Evolutionary conservation across 2,888 invertebrate genomes (phyloP).

Genomic region (Euspilapteryx auroguttella): DNA sequence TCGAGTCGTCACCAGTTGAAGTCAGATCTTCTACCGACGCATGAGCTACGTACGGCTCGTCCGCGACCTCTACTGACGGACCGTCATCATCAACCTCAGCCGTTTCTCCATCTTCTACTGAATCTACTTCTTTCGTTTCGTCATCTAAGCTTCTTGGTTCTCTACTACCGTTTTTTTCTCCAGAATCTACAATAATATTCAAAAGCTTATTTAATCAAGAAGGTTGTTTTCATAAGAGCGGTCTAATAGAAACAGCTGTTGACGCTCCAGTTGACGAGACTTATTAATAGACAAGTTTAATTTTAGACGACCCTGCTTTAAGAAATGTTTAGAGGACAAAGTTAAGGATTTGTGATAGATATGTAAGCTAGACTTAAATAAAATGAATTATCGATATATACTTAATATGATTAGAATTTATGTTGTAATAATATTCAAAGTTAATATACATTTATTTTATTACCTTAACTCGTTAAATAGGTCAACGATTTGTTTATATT

Average conservation of each 20-base stretch:
- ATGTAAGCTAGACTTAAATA: no score
- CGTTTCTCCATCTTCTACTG: constrained; percentile 30
- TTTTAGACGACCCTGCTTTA: constrained; percentile 18
- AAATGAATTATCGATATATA: no score
- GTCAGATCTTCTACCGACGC: constrained; percentile 46
- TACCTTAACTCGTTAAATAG: no score
- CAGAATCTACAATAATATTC: constrained; percentile 32
- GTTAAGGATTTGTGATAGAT: no score
- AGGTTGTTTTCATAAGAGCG: no score
- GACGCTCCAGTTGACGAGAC: constrained; percentile 3
- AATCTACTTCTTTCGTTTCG: constrained; percentile 41
- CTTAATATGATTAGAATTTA: no score
- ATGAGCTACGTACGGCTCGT: constrained; percentile 48
- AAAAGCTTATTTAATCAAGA: no score
- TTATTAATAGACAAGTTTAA: constrained; percentile 21
- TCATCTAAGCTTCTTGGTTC: constrained; percentile 42
- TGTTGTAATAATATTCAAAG: no score
- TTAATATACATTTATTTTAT: no score
- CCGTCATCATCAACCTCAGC: constrained; percentile 21
- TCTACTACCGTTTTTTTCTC: constrained; percentile 53
- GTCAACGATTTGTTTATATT: no score
- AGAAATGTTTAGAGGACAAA: constrained; percentile 7
- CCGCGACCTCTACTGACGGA: constrained; percentile 46
- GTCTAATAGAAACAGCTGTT: constrained; percentile 1
- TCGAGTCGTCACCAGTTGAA: constrained; percentile 22